Percentiles rank a stretch among this genome's conserved stretches.
Evolutionary conservation across 2,888 invertebrate species (phyloP).

Genomic region (Metellina segmentata): DNA sequence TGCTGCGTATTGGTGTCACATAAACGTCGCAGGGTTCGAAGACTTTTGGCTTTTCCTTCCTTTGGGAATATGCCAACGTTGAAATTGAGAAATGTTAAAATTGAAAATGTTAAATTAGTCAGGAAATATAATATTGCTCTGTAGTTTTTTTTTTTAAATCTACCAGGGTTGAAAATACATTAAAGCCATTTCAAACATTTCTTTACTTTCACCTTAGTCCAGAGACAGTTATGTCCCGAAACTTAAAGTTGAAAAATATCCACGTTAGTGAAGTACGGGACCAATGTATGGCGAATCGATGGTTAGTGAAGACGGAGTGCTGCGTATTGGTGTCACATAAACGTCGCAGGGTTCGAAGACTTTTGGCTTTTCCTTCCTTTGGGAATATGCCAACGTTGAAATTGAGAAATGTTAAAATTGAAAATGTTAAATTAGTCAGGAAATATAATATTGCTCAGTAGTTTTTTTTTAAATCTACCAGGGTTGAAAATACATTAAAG

Average conservation of each 20-base stretch:
- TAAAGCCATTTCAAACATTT: background rate
- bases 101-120: too few species aligned
- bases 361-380: background rate
- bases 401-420: too few species aligned
- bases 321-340: background rate
- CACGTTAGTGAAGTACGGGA: background rate
- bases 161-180: background rate
- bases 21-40: background rate
- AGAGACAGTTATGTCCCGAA: too few species aligned
- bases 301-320: background rate
- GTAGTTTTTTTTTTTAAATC: too few species aligned
- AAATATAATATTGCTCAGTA: too few species aligned
- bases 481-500: background rate
- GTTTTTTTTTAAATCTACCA: too few species aligned
- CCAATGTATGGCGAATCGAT: background rate
- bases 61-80: background rate
- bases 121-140: too few species aligned
- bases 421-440: too few species aligned
- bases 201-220: background rate
- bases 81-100: too few species aligned
- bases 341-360: background rate
- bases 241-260: background rate
- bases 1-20: background rate
- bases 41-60: background rate
- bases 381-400: too few species aligned